These are phyloP conservation scores for Trididemnum nubilum DNA, from an alignment of 23 tunicate genomes.

Conservation along the genomic window DNA sequence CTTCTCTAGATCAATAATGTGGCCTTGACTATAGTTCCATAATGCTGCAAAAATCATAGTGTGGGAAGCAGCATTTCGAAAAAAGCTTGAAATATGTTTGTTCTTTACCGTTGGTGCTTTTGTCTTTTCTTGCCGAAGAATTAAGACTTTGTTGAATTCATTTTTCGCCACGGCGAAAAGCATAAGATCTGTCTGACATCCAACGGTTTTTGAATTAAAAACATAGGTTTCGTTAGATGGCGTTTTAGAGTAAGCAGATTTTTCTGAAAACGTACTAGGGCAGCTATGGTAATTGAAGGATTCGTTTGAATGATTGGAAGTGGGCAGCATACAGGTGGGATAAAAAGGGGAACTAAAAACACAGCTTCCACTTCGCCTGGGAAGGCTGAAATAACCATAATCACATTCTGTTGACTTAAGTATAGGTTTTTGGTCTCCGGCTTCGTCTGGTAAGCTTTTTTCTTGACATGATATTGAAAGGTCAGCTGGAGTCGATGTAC, in stretches of 20 bases:
- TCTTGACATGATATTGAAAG: too few relatives aligned
- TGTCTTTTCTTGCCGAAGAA: not conserved
- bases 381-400: slow-evolving; percentile 32
- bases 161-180: not conserved
- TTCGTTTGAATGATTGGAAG: not conserved
- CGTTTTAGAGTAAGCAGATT: not conserved
- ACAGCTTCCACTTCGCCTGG: not conserved
- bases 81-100: too few relatives aligned
- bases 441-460: not conserved
- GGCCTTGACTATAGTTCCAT: not conserved
- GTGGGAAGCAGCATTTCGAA: too few relatives aligned
- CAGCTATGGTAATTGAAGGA: not conserved
- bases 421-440: not conserved
- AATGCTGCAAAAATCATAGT: not conserved
- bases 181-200: slow-evolving; percentile 22
- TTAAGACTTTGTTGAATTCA: not conserved
- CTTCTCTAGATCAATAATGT: not conserved
- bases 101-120: too few relatives aligned
- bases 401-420: not conserved
- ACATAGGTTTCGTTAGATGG: not conserved
- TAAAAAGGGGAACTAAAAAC: not conserved
- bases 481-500: too few relatives aligned
- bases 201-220: not conserved
- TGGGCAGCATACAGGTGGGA: not conserved
- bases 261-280: not conserved